phyloP scores from a whole-genome alignment of 30 jellyfish, hydroid and myxozoan species.

The Phacellophora camtschatica region DNA sequence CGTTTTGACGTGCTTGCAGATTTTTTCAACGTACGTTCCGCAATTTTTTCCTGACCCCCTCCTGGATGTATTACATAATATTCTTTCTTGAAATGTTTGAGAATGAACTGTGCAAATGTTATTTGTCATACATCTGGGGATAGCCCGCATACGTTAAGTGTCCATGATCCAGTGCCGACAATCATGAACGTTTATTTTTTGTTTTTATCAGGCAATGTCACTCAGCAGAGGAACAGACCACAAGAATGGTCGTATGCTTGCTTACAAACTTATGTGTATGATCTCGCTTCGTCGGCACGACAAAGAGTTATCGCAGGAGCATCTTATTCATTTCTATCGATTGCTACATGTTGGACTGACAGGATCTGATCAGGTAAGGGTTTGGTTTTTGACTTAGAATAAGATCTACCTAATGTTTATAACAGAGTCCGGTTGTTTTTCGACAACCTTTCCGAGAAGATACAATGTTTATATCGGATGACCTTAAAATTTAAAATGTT shows the following conservation, averaged over 20 bases:
- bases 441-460: not conserved
- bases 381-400: not conserved
- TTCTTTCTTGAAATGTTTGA: too few species aligned
- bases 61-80: too few species aligned
- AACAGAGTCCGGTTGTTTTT: not conserved
- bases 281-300: constrained; percentile 81
- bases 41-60: too few species aligned
- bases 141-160: too few species aligned
- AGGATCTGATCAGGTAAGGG: constrained; percentile 87
- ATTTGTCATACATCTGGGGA: too few species aligned
- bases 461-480: too few species aligned
- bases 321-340: constrained; percentile 82
- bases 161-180: too few species aligned
- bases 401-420: not conserved
- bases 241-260: constrained; percentile 86
- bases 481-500: too few species aligned
- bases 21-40: too few species aligned
- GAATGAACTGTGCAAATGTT: too few species aligned
- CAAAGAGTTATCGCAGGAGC: constrained; percentile 63
- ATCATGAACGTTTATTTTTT: not conserved
- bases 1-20: too few species aligned
- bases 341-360: constrained; percentile 80
- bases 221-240: constrained; percentile 62
- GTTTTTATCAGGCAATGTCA: constrained; percentile 74
- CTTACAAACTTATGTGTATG: constrained; percentile 90